Percentiles rank a stretch among this genome's conserved stretches.
These are phyloP conservation scores for Cliona cf. orientalis DNA, from an alignment of 37 sponge, comb jelly and placozoan genomes.

Conservation along the genomic window DNA sequence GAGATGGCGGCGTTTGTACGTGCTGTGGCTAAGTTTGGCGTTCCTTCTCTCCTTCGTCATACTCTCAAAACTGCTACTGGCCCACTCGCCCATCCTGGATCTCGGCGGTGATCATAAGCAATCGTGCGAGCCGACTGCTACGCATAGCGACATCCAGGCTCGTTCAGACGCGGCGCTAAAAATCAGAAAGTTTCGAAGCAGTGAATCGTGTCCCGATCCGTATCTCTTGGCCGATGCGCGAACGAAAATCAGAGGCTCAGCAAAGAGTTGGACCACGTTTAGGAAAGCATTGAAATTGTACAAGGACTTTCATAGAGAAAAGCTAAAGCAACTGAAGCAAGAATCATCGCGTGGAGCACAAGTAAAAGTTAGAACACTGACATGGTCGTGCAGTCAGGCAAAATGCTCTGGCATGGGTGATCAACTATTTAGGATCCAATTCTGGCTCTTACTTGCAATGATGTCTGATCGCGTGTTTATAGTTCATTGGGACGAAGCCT, in stretches of 20 bases:
- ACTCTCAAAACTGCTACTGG: no score
- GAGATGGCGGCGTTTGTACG: no score
- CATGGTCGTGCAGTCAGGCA: conserved; percentile 26
- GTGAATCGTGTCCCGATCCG: no score
- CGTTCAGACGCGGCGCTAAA: not conserved
- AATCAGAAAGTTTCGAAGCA: not conserved
- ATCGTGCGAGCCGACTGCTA: no score
- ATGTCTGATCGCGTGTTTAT: conserved; percentile 38
- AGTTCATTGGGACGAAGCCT: conserved; percentile 30
- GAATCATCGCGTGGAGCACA: no score
- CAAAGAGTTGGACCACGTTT: conserved; percentile 14
- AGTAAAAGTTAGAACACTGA: conserved; percentile 37
- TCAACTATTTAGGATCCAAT: conserved; percentile 12
- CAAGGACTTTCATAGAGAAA: not conserved
- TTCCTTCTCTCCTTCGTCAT: no score
- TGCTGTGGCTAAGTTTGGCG: no score
- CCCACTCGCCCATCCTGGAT: no score
- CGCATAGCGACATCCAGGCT: not conserved
- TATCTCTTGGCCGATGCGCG: no score
- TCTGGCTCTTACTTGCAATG: conserved; percentile 19
- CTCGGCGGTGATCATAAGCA: no score
- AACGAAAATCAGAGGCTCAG: not conserved
- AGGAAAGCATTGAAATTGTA: not conserved
- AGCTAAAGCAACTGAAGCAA: not conserved
- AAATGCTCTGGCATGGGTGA: conserved; percentile 45